Evolutionary conservation across 2,113 vertebrate species (phyloP).

Genomic region (Lasiurus cinereus): DNA sequence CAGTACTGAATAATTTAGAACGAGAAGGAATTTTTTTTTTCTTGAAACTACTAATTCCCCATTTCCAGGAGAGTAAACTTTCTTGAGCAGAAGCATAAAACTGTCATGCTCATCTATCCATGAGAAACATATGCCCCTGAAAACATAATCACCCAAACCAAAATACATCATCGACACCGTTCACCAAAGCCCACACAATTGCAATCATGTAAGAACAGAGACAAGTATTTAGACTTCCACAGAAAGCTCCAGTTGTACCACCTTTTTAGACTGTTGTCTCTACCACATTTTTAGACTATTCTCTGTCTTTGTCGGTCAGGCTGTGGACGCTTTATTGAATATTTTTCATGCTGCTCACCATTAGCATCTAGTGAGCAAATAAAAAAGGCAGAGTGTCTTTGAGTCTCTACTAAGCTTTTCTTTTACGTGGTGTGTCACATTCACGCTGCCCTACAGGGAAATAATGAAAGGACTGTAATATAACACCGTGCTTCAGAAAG

Average conservation of each 20-base stretch:
- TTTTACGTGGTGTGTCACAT: conserved; percentile 73
- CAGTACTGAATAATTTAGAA: background rate
- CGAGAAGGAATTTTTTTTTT: background rate
- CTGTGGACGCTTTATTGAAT: background rate
- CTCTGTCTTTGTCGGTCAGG: background rate
- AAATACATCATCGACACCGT: background rate
- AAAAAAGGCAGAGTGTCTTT: conserved; percentile 73
- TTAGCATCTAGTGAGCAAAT: conserved; percentile 61
- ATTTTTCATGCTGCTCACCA: conserved; percentile 70
- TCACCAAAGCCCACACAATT: background rate
- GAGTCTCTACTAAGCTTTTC: conserved; percentile 78
- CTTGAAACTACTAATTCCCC: background rate
- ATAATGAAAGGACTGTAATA: conserved; percentile 84
- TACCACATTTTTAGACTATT: background rate
- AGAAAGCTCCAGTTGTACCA: background rate
- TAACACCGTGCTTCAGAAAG: conserved; percentile 81
- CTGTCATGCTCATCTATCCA: background rate
- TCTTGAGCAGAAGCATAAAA: background rate
- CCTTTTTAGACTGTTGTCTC: background rate
- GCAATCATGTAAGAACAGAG: background rate
- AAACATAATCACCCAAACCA: background rate
- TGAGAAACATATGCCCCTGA: background rate
- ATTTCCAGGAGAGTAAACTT: background rate
- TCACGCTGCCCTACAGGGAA: conserved; percentile 83
- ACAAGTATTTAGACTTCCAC: background rate